Evolutionary conservation across 2,113 vertebrate species (phyloP).

Genomic region (Cardinalis cardinalis): DNA sequence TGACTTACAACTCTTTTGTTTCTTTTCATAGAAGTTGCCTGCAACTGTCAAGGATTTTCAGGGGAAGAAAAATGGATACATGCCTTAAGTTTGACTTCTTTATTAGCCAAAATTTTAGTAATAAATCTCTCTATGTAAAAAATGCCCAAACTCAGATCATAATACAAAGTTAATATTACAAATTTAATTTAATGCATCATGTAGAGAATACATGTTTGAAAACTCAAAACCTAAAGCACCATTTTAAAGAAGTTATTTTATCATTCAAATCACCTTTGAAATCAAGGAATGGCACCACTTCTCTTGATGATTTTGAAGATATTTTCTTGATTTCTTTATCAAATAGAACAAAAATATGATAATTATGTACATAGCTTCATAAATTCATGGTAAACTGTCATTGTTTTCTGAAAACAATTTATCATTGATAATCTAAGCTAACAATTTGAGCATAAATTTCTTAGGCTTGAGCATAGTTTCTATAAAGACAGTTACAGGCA

Average conservation of each 20-base stretch:
- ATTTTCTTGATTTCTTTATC: not conserved
- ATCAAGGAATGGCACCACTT: not conserved
- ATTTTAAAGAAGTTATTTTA: not conserved
- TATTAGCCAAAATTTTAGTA: not conserved
- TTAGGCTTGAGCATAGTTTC: not conserved
- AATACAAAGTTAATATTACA: not conserved
- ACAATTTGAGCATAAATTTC: not conserved
- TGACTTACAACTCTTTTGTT: not conserved
- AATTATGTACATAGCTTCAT: not conserved
- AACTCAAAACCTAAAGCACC: not conserved
- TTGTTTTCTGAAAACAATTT: not conserved
- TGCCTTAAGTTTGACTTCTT: not conserved
- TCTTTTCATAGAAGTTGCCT: not conserved
- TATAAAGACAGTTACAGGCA: not conserved
- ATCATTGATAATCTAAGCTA: not conserved
- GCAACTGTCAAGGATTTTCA: not conserved
- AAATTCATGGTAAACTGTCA: not conserved
- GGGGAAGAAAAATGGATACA: not conserved
- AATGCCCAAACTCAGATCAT: not conserved
- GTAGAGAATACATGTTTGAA: not conserved
- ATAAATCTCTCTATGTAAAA: not conserved
- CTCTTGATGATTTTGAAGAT: not conserved
- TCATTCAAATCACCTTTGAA: constrained; percentile 2
- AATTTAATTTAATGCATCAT: not conserved
- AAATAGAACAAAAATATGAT: not conserved